Evolutionary conservation across 2,797 vertebrate species (phyloP).

Genomic region (Gouania willdenowi): DNA sequence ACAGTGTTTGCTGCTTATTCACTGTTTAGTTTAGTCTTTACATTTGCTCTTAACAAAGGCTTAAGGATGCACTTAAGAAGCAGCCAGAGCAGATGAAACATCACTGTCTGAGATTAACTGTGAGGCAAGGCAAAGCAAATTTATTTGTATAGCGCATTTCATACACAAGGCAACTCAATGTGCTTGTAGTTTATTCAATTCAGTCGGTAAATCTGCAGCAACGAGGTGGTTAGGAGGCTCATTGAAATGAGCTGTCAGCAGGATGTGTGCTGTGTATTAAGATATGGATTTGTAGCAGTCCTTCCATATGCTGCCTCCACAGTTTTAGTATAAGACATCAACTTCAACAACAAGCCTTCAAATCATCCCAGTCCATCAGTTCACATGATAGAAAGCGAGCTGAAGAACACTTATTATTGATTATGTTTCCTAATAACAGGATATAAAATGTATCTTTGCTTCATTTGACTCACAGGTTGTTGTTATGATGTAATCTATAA

Average conservation of each 20-base stretch:
- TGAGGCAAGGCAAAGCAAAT: too few relatives aligned
- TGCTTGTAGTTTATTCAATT: conserved; percentile 31
- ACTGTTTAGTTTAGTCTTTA: conserved; percentile 6
- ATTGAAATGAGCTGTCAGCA: conserved; percentile 41
- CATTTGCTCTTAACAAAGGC: conserved; percentile 23
- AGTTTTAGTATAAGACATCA: conserved; percentile 6
- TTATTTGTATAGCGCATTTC: too few relatives aligned
- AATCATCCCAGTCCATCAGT: conserved; percentile 4
- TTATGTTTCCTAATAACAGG: too few relatives aligned
- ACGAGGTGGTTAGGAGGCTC: conserved; percentile 24
- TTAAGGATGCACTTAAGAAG: conserved; percentile 19
- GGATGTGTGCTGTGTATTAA: conserved; percentile 24
- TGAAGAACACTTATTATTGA: too few relatives aligned
- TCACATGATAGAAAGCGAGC: conserved; percentile 29
- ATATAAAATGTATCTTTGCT: too few relatives aligned
- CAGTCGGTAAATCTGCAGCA: conserved; percentile 26
- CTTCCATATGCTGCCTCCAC: neutral
- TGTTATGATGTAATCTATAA: too few relatives aligned
- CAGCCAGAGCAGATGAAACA: conserved; percentile 16
- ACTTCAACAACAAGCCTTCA: conserved; percentile 16
- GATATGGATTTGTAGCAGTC: conserved; percentile 34
- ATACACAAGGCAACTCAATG: too few relatives aligned
- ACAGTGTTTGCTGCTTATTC: conserved; percentile 10
- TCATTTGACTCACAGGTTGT: too few relatives aligned
- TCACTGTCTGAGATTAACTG: conserved; percentile 23